Evolutionary conservation across 2,113 vertebrate genomes (phyloP).

Genomic region (Pelvicachromis taeniatus): DNA sequence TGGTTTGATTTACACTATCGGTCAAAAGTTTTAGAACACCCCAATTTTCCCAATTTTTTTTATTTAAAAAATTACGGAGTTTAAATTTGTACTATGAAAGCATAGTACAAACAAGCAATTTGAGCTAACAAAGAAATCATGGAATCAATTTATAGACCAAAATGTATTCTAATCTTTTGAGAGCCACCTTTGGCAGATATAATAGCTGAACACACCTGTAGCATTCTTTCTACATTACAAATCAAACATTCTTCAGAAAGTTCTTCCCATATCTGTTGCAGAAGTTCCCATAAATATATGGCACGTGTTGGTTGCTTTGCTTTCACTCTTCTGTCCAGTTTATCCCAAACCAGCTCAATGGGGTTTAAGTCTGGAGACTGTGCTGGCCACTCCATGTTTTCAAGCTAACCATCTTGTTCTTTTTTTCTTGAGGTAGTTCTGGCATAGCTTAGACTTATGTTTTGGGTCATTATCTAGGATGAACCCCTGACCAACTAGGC

Average conservation of each 20-base stretch:
- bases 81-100: too few relatives aligned
- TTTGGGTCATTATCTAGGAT: too few relatives aligned
- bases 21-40: too few relatives aligned
- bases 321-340: neutral
- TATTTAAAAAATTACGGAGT: too few relatives aligned
- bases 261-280: neutral
- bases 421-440: too few relatives aligned
- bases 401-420: too few relatives aligned
- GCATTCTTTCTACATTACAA: neutral
- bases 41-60: too few relatives aligned
- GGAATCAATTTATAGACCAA: neutral
- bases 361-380: neutral
- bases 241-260: neutral
- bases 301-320: neutral
- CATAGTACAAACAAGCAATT: too few relatives aligned
- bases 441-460: too few relatives aligned
- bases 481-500: neutral
- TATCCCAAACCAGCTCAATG: neutral
- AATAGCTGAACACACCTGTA: neutral
- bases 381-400: too few relatives aligned
- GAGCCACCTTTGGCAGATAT: neutral
- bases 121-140: too few relatives aligned
- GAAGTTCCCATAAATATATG: neutral
- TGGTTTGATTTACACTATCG: too few relatives aligned
- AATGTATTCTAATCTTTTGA: neutral